Percentiles rank a stretch among this genome's conserved stretches.
Conservation (phyloP, 2,888 invertebrate genomes). For the Barypeithes pellucidus region DNA sequence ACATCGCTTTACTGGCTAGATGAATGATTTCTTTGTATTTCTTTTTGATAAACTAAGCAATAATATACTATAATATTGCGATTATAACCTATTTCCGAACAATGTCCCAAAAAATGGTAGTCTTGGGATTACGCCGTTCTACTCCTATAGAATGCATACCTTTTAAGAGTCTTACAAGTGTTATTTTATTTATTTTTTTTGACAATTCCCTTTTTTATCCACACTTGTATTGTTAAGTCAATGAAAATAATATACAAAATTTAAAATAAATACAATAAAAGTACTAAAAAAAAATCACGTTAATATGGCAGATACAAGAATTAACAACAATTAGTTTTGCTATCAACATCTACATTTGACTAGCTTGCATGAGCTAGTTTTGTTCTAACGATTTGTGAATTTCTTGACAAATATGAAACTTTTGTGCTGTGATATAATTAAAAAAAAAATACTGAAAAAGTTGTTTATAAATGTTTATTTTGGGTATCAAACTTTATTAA, state of each 20-base stretch:
- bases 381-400: slow-evolving; percentile 22
- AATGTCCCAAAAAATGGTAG: background rate
- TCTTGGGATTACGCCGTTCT: background rate
- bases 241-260: slow-evolving; percentile 27
- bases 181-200: slow-evolving; percentile 61
- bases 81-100: background rate
- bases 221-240: slow-evolving; percentile 6
- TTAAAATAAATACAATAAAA: slow-evolving; percentile 23
- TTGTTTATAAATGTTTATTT: slow-evolving; percentile 17
- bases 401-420: slow-evolving; percentile 17
- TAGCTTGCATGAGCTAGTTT: slow-evolving; percentile 11
- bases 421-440: slow-evolving; percentile 24
- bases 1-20: too few relatives aligned
- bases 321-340: slow-evolving; percentile 26
- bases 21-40: too few relatives aligned
- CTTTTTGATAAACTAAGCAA: too few relatives aligned
- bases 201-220: slow-evolving; percentile 46
- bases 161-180: slow-evolving; percentile 41
- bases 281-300: slow-evolving; percentile 39
- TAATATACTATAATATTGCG: too few relatives aligned
- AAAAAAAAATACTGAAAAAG: slow-evolving; percentile 1
- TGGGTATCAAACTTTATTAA: slow-evolving; percentile 41
- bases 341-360: slow-evolving; percentile 21
- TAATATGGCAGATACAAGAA: slow-evolving; percentile 46
- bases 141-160: background rate